Conservation (phyloP, 2,113 vertebrate genomes). For the Corvus hawaiiensis region DNA sequence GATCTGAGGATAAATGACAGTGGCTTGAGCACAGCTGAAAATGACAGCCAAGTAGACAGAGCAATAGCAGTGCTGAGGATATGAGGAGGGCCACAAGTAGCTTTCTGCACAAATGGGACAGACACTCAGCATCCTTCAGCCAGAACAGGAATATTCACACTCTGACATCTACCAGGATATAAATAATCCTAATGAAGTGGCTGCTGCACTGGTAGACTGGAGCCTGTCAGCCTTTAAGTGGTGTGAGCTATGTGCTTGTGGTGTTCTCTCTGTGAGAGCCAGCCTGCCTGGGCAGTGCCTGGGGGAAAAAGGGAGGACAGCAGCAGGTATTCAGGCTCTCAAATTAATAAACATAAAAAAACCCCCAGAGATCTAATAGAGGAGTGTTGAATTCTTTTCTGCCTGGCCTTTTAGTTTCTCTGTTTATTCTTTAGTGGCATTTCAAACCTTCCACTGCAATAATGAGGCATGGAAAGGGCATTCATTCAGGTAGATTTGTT, state of each 20-base stretch:
- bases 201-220: neutral
- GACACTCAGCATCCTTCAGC: neutral
- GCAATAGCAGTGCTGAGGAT: neutral
- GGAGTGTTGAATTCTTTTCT: neutral
- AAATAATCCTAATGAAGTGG: neutral
- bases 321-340: neutral
- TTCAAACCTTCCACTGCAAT: neutral
- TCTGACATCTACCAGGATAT: neutral
- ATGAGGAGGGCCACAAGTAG: neutral
- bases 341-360: neutral
- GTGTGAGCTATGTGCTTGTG: neutral
- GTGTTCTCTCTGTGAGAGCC: neutral
- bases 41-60: neutral
- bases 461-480: neutral
- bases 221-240: neutral
- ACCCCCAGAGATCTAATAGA: neutral
- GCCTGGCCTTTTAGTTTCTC: neutral
- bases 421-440: neutral
- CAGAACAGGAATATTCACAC: neutral
- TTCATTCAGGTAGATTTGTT: neutral
- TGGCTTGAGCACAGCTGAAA: neutral
- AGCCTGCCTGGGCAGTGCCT: neutral
- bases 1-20: neutral
- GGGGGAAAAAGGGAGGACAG: neutral
- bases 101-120: neutral